Conservation (phyloP, 2,888 invertebrate species). For the Pammene aurita region DNA sequence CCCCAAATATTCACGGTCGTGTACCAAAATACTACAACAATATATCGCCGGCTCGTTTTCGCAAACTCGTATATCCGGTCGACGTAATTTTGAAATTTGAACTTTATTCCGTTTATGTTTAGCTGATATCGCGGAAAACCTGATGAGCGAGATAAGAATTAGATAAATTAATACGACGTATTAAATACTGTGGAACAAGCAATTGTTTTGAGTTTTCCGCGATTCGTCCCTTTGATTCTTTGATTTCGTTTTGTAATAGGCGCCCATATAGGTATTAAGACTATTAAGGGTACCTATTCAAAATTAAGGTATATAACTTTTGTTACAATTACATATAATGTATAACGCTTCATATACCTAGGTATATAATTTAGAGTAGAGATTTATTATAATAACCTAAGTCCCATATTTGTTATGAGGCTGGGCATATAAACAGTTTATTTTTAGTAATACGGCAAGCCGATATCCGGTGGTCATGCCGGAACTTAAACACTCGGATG, state of each 20-base stretch:
- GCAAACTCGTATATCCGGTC: constrained; percentile 2
- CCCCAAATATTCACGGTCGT: constrained; percentile 40
- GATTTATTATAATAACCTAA: no score
- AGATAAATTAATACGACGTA: not conserved
- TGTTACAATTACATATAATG: not conserved
- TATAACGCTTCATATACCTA: no score
- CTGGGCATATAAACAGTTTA: no score
- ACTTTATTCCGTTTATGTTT: not conserved
- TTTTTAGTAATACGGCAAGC: no score
- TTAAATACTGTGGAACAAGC: not conserved
- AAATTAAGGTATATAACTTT: not conserved
- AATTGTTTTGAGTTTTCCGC: not conserved
- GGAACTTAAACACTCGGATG: no score
- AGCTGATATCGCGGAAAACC: not conserved
- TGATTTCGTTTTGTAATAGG: constrained; percentile 1
- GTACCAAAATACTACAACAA: constrained; percentile 32
- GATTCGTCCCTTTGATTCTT: not conserved
- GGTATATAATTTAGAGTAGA: no score
- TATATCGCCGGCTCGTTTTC: constrained; percentile 45
- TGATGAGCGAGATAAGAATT: not conserved
- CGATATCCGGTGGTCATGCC: no score
- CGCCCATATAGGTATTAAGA: no score
- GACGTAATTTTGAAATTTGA: not conserved
- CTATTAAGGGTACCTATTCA: not conserved
- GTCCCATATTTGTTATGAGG: no score